Evolutionary conservation across 2,888 invertebrate species (phyloP), one percentile per base, ranked within the genome.

Genomic region (Clusia tigrina): DNA sequence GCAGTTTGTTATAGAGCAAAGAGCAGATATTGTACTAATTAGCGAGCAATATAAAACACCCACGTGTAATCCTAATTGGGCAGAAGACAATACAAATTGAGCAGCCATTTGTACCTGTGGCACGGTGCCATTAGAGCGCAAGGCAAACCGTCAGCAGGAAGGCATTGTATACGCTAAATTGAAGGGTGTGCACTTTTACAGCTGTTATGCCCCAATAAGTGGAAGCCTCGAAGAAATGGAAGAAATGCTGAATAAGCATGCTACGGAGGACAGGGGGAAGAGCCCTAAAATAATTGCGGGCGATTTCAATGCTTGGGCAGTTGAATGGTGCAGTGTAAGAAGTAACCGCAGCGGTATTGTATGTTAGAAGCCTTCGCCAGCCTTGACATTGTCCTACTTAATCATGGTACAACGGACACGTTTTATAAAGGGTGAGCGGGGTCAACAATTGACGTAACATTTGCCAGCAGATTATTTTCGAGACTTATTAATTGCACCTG

Each of bases 221-320:
- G 22, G 10, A 12, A 12, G 15, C 2, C 32, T 54, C 12, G 9
- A 48, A 1, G 48, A 58, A 12, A 59, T 48, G 5, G 56, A 55
- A 15, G 23, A 10, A 12, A 51, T 38, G 20, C 20, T 59, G 2
- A 56, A 42, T 12, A 2, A 9, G 9, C 17, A 59, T 2, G 26
- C 24, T 2, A 23, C 17, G 1, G 42, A 58, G 3, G 54, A 32
- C 1, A 54, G 26, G 10, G 51, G 38, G n/a, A 54, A 24, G 12
- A 2, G 3, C 5, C 37, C 17, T 1, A 46, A 37, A 6, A 15
- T 61, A 24, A 51, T 61, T n/a, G 60, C 55, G 1, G 60, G 60
- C 17, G 60, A 61, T 52, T 55, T 61, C 12, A 55, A 37, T 23
- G 58, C 62, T 1, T 63, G 58, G 58, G 62, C 58, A 2, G 48